A percentile compares a stretch with the other conserved stretches of the same genome.
Evolutionary conservation across 1,140 invertebrate genomes (phyloP).

Genomic region (Steinernema khuongi): DNA sequence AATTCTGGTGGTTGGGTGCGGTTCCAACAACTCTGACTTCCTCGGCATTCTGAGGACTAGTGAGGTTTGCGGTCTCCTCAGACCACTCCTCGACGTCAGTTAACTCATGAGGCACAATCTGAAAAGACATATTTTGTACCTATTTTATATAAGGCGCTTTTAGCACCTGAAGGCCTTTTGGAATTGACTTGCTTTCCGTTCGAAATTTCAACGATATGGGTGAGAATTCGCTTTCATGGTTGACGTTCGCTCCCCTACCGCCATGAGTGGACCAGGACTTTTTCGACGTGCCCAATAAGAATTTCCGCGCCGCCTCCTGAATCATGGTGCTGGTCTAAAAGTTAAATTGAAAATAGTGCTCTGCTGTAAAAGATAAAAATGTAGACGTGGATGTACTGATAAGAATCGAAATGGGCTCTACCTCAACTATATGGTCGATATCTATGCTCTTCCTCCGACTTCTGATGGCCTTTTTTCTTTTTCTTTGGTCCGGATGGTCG

Average conservation of each 20-base stretch:
- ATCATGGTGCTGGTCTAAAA: constrained; percentile 29
- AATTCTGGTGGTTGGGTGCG: not conserved
- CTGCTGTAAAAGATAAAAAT: constrained; percentile 13
- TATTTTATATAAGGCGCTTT: too few species aligned
- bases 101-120: constrained; percentile 33
- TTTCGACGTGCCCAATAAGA: constrained; percentile 40
- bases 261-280: constrained; percentile 38
- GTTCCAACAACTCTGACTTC: not conserved
- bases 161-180: constrained; percentile 43
- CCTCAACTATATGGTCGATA: too few species aligned
- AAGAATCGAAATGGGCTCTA: too few species aligned
- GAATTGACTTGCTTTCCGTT: constrained; percentile 33
- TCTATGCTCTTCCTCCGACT: constrained; percentile 47
- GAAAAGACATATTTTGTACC: constrained; percentile 25
- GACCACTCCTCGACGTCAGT: constrained; percentile 41
- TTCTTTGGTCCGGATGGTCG: constrained; percentile 25
- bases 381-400: too few species aligned
- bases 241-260: not conserved
- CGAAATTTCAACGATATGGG: constrained; percentile 9
- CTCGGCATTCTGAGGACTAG: not conserved
- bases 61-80: constrained; percentile 29
- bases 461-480: constrained; percentile 24
- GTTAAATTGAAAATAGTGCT: not conserved
- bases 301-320: constrained; percentile 49
- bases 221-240: not conserved